phyloP scores from a whole-genome alignment of 2,888 invertebrate species.

The Saturnia pavonia region DNA sequence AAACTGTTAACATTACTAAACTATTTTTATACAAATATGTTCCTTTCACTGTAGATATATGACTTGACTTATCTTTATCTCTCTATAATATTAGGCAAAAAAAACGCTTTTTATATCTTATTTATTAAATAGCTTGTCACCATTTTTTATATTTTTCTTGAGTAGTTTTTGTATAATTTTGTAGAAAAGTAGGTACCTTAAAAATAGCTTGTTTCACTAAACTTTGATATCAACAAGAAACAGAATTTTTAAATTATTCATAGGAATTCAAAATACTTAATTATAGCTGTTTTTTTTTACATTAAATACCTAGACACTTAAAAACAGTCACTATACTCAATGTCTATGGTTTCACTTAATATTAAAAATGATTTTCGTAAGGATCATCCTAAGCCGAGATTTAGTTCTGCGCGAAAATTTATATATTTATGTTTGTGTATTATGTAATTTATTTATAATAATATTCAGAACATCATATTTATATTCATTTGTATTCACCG shows the following conservation, averaged over 20 bases:
- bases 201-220: not conserved
- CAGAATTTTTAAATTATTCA: conserved; percentile 5
- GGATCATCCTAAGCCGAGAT: not conserved
- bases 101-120: conserved; percentile 8
- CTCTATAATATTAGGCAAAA: not conserved
- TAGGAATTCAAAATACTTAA: not conserved
- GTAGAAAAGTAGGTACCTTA: not conserved
- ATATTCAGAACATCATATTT: not conserved
- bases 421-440: not conserved
- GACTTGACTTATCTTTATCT: not conserved
- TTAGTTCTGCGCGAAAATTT: not conserved
- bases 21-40: not conserved
- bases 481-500: not conserved
- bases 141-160: not conserved
- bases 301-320: not conserved
- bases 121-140: not conserved
- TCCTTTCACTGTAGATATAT: not conserved
- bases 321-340: not conserved
- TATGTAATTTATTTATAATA: not conserved
- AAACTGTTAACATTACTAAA: not conserved
- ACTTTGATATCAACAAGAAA: conserved; percentile 27
- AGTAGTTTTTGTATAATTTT: not conserved
- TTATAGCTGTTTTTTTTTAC: not conserved
- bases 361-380: not conserved
- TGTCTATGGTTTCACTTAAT: not conserved